Base-by-base conservation (phyloP, 2,113 vertebrate species). In the Propithecus coquereli region DNA sequence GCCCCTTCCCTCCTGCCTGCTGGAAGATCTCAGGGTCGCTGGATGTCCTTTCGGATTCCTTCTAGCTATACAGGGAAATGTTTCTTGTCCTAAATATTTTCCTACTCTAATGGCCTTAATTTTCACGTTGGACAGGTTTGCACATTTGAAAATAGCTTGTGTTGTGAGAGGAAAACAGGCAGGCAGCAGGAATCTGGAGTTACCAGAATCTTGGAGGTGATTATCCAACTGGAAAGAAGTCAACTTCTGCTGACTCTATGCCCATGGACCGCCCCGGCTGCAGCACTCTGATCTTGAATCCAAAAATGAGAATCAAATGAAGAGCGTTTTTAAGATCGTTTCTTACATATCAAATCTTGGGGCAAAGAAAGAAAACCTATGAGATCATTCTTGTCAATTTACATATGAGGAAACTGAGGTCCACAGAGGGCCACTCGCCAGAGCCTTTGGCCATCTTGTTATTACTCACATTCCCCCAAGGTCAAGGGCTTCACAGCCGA, bases 231-330 rank as follows among this genome's bases (percentile, higher is more conserved):
- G 2, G 17, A 63, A 57, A 34, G 63, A 61, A 79, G 32, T 9
- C 61, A 9, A 6, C 30, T 17, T 63, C 74, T 65, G 73, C 82
- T 71, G 52, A 45, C 43, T 8, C 5, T 6, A 13, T 4, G 30
- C 0, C 80, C 8, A 7, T 47, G 5, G 0, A 5, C 50, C 3
- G 6, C 8, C 52, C 9, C 10, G 34, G 2, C 0, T 10, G 68
- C 30, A 34, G 5, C 0, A 6, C 16, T 65, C 61, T 61, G 68
- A 30, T 6, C 8, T 22, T 16, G 61, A 27, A 70, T 34, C 59
- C 37, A 43, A 37, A 87, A 17, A 6, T 2, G 25, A 32, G 80
- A 40, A 22, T 40, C 34, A 18, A 34, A 0, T 30, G 37, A 45
- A 43, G 45, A 40, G 8, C 50, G 9, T 9, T 70, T 23, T n/a